A percentile compares a stretch with the other conserved stretches of the same genome.
phyloP scores from a whole-genome alignment of 2,797 vertebrate genomes.

The Poeciliopsis gracilis region DNA sequence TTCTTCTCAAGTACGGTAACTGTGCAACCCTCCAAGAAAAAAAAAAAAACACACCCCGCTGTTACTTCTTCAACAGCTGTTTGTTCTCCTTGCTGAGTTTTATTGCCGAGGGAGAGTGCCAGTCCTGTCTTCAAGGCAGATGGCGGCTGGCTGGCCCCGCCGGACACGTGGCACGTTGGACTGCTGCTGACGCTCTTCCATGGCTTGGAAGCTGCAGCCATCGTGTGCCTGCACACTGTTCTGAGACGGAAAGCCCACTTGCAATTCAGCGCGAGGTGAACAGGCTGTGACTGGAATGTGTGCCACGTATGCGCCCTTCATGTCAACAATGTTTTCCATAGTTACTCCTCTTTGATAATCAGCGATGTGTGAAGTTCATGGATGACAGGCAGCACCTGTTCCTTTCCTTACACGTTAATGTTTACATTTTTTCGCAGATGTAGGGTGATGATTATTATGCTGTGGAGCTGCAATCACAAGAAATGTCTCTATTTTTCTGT shows the following conservation, averaged over 20 bases:
- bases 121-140: constrained; percentile 73
- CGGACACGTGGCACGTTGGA: constrained; percentile 73
- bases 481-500: neutral
- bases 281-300: constrained; percentile 66
- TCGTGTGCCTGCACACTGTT: constrained; percentile 19
- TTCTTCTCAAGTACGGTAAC: constrained; percentile 42
- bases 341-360: constrained; percentile 72
- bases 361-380: constrained; percentile 55
- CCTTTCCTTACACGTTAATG: constrained; percentile 50
- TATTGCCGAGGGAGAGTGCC: constrained; percentile 62
- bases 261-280: constrained; percentile 33
- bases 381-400: constrained; percentile 66
- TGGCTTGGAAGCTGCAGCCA: constrained; percentile 41
- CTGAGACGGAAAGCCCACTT: constrained; percentile 47
- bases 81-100: constrained; percentile 70
- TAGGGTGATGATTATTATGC: constrained; percentile 51
- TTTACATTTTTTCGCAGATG: constrained; percentile 62
- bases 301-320: constrained; percentile 60
- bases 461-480: neutral
- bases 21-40: neutral
- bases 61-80: constrained; percentile 73
- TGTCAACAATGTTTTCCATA: constrained; percentile 65
- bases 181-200: constrained; percentile 41
- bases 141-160: constrained; percentile 62
- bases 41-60: constrained; percentile 15